These are phyloP conservation scores for Scolanthus callimorphus DNA, from an alignment of 92 coral and sea anemone genomes.

Conservation along the genomic window DNA sequence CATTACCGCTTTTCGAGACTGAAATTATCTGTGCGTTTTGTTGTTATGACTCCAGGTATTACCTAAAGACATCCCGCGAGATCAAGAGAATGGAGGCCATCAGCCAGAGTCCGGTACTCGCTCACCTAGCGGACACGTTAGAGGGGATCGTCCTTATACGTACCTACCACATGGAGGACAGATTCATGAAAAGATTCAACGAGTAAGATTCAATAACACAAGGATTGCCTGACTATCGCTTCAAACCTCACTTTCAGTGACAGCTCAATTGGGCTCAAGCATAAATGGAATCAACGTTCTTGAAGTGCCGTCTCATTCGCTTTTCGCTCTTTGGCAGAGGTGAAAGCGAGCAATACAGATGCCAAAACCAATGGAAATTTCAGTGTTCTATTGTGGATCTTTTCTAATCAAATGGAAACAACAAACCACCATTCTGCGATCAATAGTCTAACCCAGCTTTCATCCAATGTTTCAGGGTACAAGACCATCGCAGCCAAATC, in stretches of 20 bases:
- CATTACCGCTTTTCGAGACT: no score
- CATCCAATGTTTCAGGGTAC: no score
- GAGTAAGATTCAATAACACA: no score
- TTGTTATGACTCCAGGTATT: slow-evolving; percentile 69
- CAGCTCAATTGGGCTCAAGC: background rate
- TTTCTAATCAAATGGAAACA: no score
- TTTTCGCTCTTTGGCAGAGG: no score
- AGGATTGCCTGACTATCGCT: no score
- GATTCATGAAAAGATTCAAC: slow-evolving; percentile 65
- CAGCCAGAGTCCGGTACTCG: slow-evolving; percentile 87
- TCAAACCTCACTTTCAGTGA: background rate
- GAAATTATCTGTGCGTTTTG: background rate
- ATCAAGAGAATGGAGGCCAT: slow-evolving; percentile 92
- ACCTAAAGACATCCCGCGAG: slow-evolving; percentile 84
- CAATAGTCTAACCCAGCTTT: no score
- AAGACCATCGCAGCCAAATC: slow-evolving; percentile 83
- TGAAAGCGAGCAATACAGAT: no score
- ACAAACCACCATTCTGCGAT: no score
- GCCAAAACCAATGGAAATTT: no score
- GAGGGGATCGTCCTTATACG: slow-evolving; percentile 83
- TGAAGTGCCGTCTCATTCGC: background rate
- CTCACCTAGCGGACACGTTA: slow-evolving; percentile 81
- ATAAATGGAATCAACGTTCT: no score
- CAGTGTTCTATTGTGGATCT: no score
- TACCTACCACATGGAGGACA: slow-evolving; percentile 76